phyloP scores from a whole-genome alignment of 2,113 vertebrate species.

The Herpetotheres cachinnans region DNA sequence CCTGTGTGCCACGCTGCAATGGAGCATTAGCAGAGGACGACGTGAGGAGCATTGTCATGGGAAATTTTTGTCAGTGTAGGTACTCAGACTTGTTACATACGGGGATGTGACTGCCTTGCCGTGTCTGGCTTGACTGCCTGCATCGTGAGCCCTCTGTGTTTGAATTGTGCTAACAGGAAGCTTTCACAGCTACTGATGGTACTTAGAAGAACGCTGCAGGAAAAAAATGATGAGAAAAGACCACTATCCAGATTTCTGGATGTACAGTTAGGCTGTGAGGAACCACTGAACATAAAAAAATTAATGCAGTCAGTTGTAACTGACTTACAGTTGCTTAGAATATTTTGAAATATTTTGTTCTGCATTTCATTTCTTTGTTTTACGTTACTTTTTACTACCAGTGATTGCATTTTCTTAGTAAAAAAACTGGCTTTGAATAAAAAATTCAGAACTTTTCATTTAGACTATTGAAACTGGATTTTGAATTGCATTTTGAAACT shows the following conservation, averaged over 20 bases:
- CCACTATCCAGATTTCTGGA: not conserved
- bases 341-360: not conserved
- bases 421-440: not conserved
- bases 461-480: not conserved
- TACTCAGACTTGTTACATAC: fast-evolving
- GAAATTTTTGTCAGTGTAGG: not conserved
- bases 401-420: not conserved
- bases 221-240: not conserved
- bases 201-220: not conserved
- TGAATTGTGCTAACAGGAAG: not conserved
- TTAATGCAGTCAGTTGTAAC: not conserved
- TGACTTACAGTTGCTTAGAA: not conserved
- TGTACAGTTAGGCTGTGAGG: not conserved
- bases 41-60: fast-evolving
- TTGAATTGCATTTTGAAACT: not conserved
- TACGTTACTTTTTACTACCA: not conserved
- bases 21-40: not conserved
- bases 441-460: not conserved
- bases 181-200: not conserved
- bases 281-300: not conserved
- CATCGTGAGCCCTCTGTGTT: fast-evolving
- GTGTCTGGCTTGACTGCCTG: not conserved
- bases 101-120: not conserved
- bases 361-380: not conserved
- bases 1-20: fast-evolving